Percentiles rank a stretch among this genome's conserved stretches.
Evolutionary conservation across 2,888 invertebrate genomes (phyloP).

Genomic region (Archips crataeganus): DNA sequence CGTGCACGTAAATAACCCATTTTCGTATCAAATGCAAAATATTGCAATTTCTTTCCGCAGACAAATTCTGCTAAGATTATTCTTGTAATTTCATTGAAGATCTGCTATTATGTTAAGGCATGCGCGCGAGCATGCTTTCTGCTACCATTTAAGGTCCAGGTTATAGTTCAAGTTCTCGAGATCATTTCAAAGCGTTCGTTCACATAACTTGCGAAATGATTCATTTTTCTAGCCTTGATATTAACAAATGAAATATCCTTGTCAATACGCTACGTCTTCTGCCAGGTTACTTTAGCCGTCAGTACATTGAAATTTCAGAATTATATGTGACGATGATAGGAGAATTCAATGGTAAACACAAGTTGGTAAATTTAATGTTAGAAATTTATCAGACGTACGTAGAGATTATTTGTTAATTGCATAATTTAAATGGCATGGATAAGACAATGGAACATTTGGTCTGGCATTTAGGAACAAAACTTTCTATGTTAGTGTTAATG

Average conservation of each 20-base stretch:
- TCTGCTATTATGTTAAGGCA: neutral
- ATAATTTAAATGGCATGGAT: slow-evolving; percentile 24
- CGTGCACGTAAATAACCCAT: too few species aligned
- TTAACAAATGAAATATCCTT: slow-evolving; percentile 36
- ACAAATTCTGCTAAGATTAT: neutral
- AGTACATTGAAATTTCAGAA: neutral
- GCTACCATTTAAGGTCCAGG: slow-evolving; percentile 27
- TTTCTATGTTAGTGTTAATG: slow-evolving; percentile 9
- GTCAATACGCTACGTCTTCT: slow-evolving; percentile 25
- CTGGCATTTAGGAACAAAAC: slow-evolving; percentile 35
- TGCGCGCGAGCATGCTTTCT: slow-evolving; percentile 35
- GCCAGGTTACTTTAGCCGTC: slow-evolving; percentile 20
- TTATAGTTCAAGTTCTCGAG: slow-evolving; percentile 36
- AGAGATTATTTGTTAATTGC: slow-evolving; percentile 26
- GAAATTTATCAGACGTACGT: slow-evolving; percentile 17
- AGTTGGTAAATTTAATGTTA: slow-evolving; percentile 20
- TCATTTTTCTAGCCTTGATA: slow-evolving; percentile 41
- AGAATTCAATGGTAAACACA: neutral
- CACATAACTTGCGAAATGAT: slow-evolving; percentile 35
- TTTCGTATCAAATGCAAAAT: too few species aligned
- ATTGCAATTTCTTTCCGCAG: neutral
- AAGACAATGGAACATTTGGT: slow-evolving; percentile 30
- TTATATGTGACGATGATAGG: neutral
- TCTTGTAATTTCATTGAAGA: slow-evolving; percentile 15
- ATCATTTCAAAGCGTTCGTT: slow-evolving; percentile 22